Evolutionary conservation across 1,140 invertebrate genomes (phyloP).

Genomic region (Ips typographus): DNA sequence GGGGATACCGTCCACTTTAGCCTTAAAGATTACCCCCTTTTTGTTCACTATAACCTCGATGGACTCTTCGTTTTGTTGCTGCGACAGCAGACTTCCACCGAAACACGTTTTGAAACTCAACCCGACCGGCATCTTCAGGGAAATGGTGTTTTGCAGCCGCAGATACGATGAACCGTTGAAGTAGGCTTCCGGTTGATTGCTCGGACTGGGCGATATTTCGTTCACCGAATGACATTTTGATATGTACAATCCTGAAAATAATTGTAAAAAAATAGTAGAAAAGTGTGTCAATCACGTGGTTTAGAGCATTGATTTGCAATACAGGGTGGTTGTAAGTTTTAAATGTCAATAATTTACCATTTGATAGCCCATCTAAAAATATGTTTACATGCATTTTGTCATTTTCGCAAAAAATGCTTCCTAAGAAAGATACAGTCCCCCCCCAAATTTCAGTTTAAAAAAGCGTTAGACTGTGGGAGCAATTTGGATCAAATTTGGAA

Average conservation of each 20-base stretch:
- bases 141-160: slow-evolving; percentile 66
- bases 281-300: no score
- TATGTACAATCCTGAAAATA: slow-evolving; percentile 18
- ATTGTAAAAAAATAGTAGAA: background rate
- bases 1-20: slow-evolving; percentile 57
- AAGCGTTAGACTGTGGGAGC: no score
- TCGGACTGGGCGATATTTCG: slow-evolving; percentile 45
- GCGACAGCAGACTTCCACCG: slow-evolving; percentile 72
- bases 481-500: no score
- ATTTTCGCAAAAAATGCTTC: no score
- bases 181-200: slow-evolving; percentile 70
- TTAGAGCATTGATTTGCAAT: no score
- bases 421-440: no score
- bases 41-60: slow-evolving; percentile 66
- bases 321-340: no score
- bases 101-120: slow-evolving; percentile 78
- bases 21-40: slow-evolving; percentile 67
- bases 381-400: no score
- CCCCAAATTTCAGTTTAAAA: no score
- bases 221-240: slow-evolving; percentile 12
- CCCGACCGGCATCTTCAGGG: slow-evolving; percentile 73
- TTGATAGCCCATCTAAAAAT: no score
- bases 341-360: no score
- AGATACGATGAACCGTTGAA: slow-evolving; percentile 78
- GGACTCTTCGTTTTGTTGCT: slow-evolving; percentile 67